Evolutionary conservation across 2,888 invertebrate genomes (phyloP).

Genomic region (Oscheius sp.): DNA sequence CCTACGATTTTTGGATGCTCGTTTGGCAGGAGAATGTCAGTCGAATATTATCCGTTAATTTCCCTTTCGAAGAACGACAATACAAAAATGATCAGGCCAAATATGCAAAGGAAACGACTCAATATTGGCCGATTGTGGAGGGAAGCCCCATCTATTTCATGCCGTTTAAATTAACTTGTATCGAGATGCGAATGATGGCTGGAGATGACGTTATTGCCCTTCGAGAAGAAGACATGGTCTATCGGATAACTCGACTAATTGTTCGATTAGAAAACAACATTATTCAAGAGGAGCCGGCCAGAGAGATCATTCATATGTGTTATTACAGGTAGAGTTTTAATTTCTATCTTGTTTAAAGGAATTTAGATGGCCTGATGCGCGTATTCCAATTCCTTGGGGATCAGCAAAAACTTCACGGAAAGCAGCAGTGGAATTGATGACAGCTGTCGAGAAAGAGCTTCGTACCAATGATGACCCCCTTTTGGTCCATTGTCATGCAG

Average conservation of each 20-base stretch:
- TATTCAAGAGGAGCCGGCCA: conserved; percentile 15
- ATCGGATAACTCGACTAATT: conserved; percentile 34
- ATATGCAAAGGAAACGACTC: conserved; percentile 24
- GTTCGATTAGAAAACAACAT: conserved; percentile 34
- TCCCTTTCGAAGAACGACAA: conserved; percentile 39
- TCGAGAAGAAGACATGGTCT: conserved; percentile 26
- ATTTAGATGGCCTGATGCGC: conserved; percentile 43
- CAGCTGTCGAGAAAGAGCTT: conserved; percentile 31
- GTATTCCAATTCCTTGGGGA: conserved; percentile 34
- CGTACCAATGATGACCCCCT: conserved; percentile 77
- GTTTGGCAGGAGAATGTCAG: conserved; percentile 33
- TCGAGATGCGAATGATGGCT: conserved; percentile 23
- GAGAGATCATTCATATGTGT: conserved; percentile 32
- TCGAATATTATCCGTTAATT: conserved; percentile 35
- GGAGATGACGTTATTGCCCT: conserved; percentile 7
- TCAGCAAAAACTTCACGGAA: conserved; percentile 3
- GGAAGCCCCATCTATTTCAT: conserved; percentile 31
- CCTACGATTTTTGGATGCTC: conserved; percentile 43
- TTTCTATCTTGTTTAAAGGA: not conserved
- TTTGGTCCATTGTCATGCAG: conserved; percentile 86
- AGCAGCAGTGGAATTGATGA: conserved; percentile 24
- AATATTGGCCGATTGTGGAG: conserved; percentile 40
- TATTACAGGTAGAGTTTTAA: conserved; percentile 27
- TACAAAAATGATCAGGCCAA: conserved; percentile 18
- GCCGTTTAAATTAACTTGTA: conserved; percentile 37